Conservation (phyloP, 2,113 vertebrate genomes). For the Sclerurus mexicanus region DNA sequence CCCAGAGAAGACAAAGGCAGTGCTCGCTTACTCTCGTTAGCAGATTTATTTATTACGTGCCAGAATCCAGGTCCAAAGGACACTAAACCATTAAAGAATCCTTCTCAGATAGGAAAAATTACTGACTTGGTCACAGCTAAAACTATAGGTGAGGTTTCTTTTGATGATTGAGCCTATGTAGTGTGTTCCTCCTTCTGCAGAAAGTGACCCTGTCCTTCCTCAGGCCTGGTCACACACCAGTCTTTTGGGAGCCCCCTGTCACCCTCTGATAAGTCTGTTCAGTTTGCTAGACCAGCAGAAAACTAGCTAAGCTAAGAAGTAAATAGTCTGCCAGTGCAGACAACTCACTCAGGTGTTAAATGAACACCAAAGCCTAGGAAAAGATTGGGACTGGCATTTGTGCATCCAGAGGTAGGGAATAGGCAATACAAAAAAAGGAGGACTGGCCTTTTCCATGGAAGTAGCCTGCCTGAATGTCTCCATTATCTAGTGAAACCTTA, state of each 20-base stretch:
- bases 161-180: not conserved
- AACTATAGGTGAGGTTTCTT: not conserved
- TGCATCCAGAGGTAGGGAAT: not conserved
- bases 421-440: not conserved
- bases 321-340: not conserved
- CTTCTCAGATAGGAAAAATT: not conserved
- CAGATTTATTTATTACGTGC: not conserved
- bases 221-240: not conserved
- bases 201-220: not conserved
- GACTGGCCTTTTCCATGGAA: not conserved
- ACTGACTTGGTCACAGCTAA: not conserved
- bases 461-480: not conserved
- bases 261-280: not conserved
- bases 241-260: not conserved
- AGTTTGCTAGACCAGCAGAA: not conserved
- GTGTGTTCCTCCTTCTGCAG: not conserved
- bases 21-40: not conserved
- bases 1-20: not conserved
- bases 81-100: not conserved
- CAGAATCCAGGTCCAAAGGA: not conserved
- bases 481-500: not conserved
- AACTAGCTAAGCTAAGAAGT: not conserved
- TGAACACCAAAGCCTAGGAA: not conserved
- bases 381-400: not conserved
- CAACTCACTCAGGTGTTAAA: not conserved